These are phyloP conservation scores for Eumacrocentrus americanus DNA, from an alignment of 2,888 invertebrate species.

Conservation along the genomic window DNA sequence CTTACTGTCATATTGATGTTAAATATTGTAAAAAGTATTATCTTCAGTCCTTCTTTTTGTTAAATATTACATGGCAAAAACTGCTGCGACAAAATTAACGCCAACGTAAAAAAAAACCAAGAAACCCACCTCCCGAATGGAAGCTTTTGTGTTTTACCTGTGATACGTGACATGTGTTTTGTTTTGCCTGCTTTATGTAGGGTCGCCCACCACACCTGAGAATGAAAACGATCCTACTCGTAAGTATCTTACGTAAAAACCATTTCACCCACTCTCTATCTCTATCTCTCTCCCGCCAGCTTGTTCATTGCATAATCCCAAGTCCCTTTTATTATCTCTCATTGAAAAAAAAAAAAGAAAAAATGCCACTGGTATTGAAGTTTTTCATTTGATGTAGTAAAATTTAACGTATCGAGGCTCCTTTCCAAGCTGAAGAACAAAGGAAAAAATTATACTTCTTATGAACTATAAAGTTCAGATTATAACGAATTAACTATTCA, in stretches of 20 bases:
- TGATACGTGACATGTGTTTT: constrained; percentile 61
- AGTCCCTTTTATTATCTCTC: neutral
- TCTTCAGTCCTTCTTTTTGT: too few relatives aligned
- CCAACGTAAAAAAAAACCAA: neutral
- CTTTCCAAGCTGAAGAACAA: too few relatives aligned
- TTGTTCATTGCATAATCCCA: constrained; percentile 26
- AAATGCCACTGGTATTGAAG: neutral
- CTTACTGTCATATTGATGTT: too few relatives aligned
- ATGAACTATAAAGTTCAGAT: too few relatives aligned
- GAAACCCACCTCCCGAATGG: constrained; percentile 44
- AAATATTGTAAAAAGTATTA: too few relatives aligned
- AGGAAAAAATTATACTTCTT: too few relatives aligned
- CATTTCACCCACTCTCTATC: constrained; percentile 26
- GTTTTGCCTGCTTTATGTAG: constrained; percentile 61
- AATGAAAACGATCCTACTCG: constrained; percentile 64
- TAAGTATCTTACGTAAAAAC: constrained; percentile 59
- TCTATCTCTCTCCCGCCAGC: constrained; percentile 23
- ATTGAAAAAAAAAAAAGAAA: neutral
- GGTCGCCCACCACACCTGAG: constrained; percentile 63
- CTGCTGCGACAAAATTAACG: too few relatives aligned
- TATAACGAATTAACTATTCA: too few relatives aligned
- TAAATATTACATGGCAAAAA: too few relatives aligned
- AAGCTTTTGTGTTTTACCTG: constrained; percentile 52
- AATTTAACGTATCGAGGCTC: too few relatives aligned
- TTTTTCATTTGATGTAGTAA: neutral